Base-by-base conservation (phyloP, 2,888 invertebrate genomes). In the Cephus sareptanus region DNA sequence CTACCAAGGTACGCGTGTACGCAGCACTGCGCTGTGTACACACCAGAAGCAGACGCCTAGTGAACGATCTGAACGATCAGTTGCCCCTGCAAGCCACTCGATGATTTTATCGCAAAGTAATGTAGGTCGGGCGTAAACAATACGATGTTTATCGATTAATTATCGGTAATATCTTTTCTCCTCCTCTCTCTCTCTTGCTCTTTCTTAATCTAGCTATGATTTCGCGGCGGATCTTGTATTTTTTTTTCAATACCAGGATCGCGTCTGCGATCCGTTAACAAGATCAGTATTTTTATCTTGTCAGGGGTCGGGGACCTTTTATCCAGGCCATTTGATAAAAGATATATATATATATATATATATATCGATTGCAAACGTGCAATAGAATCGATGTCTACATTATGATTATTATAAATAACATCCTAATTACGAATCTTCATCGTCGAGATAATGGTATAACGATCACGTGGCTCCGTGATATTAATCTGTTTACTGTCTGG, bases 101-200 rank as follows among this genome's bases (percentile, higher is more conserved):
- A 82, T 81, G 86, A 87, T 86, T 84, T 87, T 90, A 90, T 90
- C 90, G 85, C 82, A 86, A 87, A 87, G 89, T 89, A 90, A 90
- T 90, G 89, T 90, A 90, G 90, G 90, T 90, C 90, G 87, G 88
- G 84, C 81, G 88, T 87, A 90, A 90, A 90, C 89, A 90, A 85
- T 86, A 85, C 85, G 84, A 83, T 86, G 76, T 85, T 88, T 89
- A 89, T 89, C 90, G 88, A 89, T 88, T 87, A 89, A 90, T 90
- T 88, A 84, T 84, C 89, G 87, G 86, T 87, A 40, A 40, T 40
- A 40, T 40, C 40, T 40, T 40, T 40, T 40, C 15, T 40, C 6
- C 40, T 77, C 77, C 69, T 31, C 76, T 74, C 74, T 71, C 35
- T 74, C 82, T 82, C 82, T 80, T 82, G 83, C 80, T 74, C 81